These are phyloP conservation scores for Myathropa florea DNA, from an alignment of 2,888 invertebrate species.

Conservation along the genomic window DNA sequence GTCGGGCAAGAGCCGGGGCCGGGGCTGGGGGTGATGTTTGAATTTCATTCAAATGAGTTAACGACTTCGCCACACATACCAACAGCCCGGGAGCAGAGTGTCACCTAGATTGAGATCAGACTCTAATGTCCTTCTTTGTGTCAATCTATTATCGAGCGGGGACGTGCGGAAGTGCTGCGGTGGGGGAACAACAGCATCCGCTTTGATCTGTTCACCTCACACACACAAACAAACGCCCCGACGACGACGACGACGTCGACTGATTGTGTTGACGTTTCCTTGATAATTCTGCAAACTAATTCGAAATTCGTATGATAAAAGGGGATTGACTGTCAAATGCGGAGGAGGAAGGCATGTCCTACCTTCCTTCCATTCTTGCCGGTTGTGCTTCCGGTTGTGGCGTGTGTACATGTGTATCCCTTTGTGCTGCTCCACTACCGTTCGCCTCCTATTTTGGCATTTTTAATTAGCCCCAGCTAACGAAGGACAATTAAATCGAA, in stretches of 20 bases:
- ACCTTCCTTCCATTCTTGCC: constrained; percentile 31
- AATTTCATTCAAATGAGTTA: constrained; percentile 53
- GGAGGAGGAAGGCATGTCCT: constrained; percentile 25
- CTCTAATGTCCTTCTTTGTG: constrained; percentile 47
- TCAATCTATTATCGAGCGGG: constrained; percentile 37
- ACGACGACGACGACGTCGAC: background rate
- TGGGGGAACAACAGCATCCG: constrained; percentile 24
- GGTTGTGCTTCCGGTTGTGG: background rate
- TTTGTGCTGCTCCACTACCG: background rate
- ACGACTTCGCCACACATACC: constrained; percentile 18
- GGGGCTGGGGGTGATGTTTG: constrained; percentile 10
- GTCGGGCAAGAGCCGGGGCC: background rate
- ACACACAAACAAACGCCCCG: background rate
- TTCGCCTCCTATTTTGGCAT: constrained; percentile 20
- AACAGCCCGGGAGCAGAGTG: constrained; percentile 4
- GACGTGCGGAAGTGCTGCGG: constrained; percentile 23
- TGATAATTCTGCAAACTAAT: constrained; percentile 64
- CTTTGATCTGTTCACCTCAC: constrained; percentile 43
- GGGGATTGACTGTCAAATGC: constrained; percentile 39
- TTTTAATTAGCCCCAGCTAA: constrained; percentile 69
- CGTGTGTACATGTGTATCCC: background rate
- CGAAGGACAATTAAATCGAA: constrained; percentile 68
- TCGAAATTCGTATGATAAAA: constrained; percentile 56
- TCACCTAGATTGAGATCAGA: constrained; percentile 45
- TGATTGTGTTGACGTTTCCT: constrained; percentile 58